A percentile compares a stretch with the other conserved stretches of the same genome.
These are phyloP conservation scores for Tragelaphus imberbis DNA, from an alignment of 2,113 vertebrate species.

Conservation along the genomic window DNA sequence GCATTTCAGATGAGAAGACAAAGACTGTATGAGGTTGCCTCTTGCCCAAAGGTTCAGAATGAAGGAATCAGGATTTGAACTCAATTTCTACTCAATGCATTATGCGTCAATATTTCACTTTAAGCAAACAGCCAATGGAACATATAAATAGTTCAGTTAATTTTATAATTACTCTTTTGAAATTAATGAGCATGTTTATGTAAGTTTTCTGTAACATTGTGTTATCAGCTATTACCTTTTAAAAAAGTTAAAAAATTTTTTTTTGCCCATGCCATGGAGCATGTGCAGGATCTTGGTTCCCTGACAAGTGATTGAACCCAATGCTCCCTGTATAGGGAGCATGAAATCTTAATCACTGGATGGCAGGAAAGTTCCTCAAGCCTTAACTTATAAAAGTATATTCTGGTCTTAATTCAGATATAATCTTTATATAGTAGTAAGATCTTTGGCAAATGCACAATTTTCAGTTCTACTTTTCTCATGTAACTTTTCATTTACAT, in stretches of 20 bases:
- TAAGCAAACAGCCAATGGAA: background rate
- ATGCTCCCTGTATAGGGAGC: background rate
- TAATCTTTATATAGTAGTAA: background rate
- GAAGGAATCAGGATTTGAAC: background rate
- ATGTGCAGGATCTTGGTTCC: background rate
- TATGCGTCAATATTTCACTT: background rate
- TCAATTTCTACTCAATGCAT: background rate
- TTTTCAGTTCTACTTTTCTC: background rate
- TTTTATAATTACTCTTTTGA: conserved; percentile 5
- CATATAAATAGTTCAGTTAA: background rate
- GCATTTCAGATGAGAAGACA: background rate
- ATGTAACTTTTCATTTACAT: background rate
- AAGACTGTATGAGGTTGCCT: background rate
- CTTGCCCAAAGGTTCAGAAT: background rate
- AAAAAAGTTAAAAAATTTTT: background rate
- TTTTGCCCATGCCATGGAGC: background rate
- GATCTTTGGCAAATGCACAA: background rate
- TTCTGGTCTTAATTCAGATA: conserved; percentile 13
- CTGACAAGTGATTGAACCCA: background rate
- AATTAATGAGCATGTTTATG: background rate
- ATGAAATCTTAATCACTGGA: background rate
- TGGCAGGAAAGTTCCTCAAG: background rate
- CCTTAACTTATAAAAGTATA: background rate
- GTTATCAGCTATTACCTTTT: background rate
- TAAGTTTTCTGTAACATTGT: background rate